Conservation (phyloP, 2,797 vertebrate genomes). For the Serranus cabrilla region DNA sequence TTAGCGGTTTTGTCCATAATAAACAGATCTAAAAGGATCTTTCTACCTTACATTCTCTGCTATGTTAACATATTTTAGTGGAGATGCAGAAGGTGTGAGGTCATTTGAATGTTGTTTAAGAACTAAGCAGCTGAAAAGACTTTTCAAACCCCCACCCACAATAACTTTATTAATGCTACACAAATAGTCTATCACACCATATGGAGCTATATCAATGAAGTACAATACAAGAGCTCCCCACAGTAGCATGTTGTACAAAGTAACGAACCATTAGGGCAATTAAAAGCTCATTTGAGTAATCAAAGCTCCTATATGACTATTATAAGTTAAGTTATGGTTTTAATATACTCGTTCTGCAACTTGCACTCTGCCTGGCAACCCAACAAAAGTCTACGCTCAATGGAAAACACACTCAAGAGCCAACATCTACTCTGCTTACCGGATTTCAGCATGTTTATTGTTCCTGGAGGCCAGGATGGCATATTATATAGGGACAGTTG, state of each 20-base stretch:
- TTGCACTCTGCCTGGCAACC: not conserved
- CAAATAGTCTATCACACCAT: conserved; percentile 40
- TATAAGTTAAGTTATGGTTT: conserved; percentile 51
- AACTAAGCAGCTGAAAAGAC: not conserved
- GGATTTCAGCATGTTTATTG: conserved; percentile 12
- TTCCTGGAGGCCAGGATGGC: not conserved
- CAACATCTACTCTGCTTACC: not conserved
- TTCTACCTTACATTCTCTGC: too few species aligned
- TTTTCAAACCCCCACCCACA: not conserved
- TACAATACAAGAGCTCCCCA: conserved; percentile 31
- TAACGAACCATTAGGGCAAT: conserved; percentile 42
- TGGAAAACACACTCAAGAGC: conserved; percentile 7
- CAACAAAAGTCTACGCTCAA: conserved; percentile 3
- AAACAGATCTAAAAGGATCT: too few species aligned
- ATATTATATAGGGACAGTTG: conserved; percentile 1
- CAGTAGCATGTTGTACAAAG: conserved; percentile 19
- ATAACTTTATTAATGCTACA: conserved; percentile 40
- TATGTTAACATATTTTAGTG: not conserved
- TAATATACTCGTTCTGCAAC: conserved; percentile 40
- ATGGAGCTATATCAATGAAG: conserved; percentile 47
- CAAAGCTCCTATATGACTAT: conserved; percentile 37
- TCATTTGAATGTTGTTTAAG: not conserved
- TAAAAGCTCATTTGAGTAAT: conserved; percentile 35
- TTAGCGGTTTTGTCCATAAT: too few species aligned
- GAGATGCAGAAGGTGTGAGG: not conserved